Evolutionary conservation across 1,140 invertebrate genomes (phyloP), one percentile per base, ranked within the genome.

Genomic region (Plutomurus gul): DNA sequence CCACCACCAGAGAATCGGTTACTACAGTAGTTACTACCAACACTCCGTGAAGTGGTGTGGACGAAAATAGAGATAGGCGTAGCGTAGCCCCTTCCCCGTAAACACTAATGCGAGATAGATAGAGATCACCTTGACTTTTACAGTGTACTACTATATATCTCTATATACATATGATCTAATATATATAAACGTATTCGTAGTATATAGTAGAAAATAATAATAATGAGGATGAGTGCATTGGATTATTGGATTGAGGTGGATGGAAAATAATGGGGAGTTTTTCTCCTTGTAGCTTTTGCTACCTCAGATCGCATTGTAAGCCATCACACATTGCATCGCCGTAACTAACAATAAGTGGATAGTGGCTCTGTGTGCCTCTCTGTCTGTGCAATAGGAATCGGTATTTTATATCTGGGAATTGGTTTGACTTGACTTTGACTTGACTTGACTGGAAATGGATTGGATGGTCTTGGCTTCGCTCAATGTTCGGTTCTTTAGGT

Each of bases 211-310:
- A 13, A 43, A 43, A 13, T 13, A 43, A n/a, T 43, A 43, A 43
- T 65, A 65, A 65, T 27, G 56, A 65, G 56, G 13, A 11, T 56
- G 56, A 65, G 25, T 4, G 18, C 5, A 51, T 13, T 43, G n/a
- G 39, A 43, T 13, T 13, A 43, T 43, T 13, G 39, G 39, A 43
- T 43, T 43, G n/a, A n/a, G n/a, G n/a, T n/a, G n/a, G n/a, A n/a
- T n/a, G 39, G 39, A 43, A 43, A 43, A 49, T 20, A 49, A 49
- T 49, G 16, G 56, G 56, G 56, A 65, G 56, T 65, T 65, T 65
- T 36, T 27, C 56, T 65, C 36, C 25, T 51, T 11, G 39, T 43
- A 13, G n/a, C 10, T 43, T 49, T 49, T n/a, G n/a, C n/a, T n/a
- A n/a, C n/a, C n/a, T n/a, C n/a, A n/a, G n/a, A n/a, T n/a, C n/a